Conservation (phyloP, 2,888 invertebrate species). For the Gastracanthus pulcherrimus region DNA sequence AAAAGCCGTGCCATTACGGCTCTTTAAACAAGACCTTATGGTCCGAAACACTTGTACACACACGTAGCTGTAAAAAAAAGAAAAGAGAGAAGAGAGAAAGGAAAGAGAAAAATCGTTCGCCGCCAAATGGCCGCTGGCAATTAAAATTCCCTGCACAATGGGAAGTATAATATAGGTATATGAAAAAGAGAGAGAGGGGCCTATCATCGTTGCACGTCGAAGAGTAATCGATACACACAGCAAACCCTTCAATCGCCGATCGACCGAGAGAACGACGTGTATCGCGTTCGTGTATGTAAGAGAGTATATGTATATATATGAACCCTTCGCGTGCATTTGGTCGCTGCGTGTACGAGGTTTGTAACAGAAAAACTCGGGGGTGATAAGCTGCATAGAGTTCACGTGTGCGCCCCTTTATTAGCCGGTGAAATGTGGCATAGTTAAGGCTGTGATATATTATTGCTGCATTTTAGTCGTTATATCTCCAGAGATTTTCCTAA, state of each 20-base stretch:
- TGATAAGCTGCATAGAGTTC: not conserved
- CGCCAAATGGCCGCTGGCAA: conserved; percentile 47
- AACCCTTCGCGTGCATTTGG: not conserved
- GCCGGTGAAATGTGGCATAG: no score
- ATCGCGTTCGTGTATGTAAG: not conserved
- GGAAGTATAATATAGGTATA: not conserved
- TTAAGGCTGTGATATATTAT: no score
- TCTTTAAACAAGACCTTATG: conserved; percentile 48
- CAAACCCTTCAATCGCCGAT: conserved; percentile 41
- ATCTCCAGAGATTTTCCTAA: no score
- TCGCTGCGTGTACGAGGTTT: not conserved
- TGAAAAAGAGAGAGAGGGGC: not conserved
- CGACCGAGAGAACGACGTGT: conserved; percentile 21
- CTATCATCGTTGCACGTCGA: not conserved
- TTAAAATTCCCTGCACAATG: conserved; percentile 37
- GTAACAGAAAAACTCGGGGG: not conserved
- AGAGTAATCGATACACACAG: conserved; percentile 45
- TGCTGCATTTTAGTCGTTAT: no score
- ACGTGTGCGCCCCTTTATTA: no score
- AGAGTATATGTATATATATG: not conserved
- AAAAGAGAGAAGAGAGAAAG: not conserved
- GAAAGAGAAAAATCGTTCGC: conserved; percentile 26
- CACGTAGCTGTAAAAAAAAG: not conserved
- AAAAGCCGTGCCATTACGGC: not conserved
- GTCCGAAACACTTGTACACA: conserved; percentile 9